Conservation (phyloP, 2,888 invertebrate genomes). For the Orchestes rusci region DNA sequence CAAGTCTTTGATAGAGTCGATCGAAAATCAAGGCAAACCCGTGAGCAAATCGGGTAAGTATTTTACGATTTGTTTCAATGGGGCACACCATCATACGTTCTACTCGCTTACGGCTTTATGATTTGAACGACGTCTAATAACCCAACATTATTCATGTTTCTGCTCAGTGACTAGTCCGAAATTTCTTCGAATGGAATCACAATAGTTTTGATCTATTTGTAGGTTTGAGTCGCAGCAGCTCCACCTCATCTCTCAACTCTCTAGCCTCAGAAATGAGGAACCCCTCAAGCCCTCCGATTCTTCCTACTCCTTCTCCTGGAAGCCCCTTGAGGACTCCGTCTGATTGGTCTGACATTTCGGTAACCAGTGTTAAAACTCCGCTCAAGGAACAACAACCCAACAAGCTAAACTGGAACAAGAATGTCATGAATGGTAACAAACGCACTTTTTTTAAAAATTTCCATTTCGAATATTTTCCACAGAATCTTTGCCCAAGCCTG, state of each 20-base stretch:
- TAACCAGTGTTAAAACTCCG: conserved; percentile 46
- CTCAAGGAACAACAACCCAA: conserved; percentile 46
- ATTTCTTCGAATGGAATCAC: too few species aligned
- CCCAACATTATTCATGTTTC: too few species aligned
- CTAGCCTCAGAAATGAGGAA: conserved; percentile 45
- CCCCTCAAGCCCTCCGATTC: conserved; percentile 36
- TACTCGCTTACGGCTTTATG: too few species aligned
- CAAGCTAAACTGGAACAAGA: conserved; percentile 37
- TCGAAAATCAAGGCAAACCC: conserved; percentile 54
- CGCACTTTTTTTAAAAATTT: too few species aligned
- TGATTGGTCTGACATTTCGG: conserved; percentile 50
- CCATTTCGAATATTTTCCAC: too few species aligned
- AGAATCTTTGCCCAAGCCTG: too few species aligned
- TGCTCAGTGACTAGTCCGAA: too few species aligned
- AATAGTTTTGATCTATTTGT: conserved; percentile 15
- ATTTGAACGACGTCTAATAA: too few species aligned
- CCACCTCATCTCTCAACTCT: conserved; percentile 56
- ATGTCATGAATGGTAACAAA: conserved; percentile 30
- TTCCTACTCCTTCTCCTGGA: conserved; percentile 40
- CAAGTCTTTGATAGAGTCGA: conserved; percentile 84
- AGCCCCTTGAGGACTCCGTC: conserved; percentile 46
- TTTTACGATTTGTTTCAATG: conserved; percentile 1
- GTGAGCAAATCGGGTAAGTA: conserved; percentile 28
- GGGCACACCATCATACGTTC: too few species aligned
- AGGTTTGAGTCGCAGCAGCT: conserved; percentile 56